Percentiles rank a stretch among this genome's conserved stretches.
phyloP scores from a whole-genome alignment of 1,140 invertebrate species.

The Pantala flavescens region DNA sequence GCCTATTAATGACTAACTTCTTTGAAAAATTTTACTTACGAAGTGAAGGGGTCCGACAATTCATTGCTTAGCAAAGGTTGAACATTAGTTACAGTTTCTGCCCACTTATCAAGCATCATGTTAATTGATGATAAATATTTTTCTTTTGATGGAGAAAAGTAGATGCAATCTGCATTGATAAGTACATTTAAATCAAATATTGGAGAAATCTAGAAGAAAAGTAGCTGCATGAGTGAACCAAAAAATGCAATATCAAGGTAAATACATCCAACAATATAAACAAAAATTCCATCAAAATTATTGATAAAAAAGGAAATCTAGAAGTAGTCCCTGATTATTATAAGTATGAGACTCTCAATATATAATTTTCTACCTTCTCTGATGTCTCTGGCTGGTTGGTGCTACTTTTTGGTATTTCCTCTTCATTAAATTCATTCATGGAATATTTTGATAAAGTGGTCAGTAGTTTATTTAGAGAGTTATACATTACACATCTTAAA shows the following conservation, averaged over 20 bases:
- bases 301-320: no score
- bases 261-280: no score
- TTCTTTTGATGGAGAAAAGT: conserved; percentile 44
- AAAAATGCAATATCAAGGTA: no score
- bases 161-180: conserved; percentile 34
- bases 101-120: conserved; percentile 46
- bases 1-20: no score
- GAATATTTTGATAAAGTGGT: conserved; percentile 44
- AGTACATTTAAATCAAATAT: conserved; percentile 46
- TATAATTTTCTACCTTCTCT: no score
- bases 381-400: no score
- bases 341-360: no score
- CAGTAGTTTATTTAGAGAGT: conserved; percentile 50
- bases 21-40: no score
- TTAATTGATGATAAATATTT: conserved; percentile 40
- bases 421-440: conserved; percentile 31
- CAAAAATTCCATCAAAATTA: no score
- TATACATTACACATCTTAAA: conserved; percentile 51
- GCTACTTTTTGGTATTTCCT: conserved; percentile 17
- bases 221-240: no score
- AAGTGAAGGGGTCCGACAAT: conserved; percentile 39
- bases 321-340: no score
- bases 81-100: conserved; percentile 41
- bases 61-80: conserved; percentile 47
- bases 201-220: conserved; percentile 26